Base-by-base conservation (phyloP, 2,113 vertebrate genomes). In the Mus spicilegus region DNA sequence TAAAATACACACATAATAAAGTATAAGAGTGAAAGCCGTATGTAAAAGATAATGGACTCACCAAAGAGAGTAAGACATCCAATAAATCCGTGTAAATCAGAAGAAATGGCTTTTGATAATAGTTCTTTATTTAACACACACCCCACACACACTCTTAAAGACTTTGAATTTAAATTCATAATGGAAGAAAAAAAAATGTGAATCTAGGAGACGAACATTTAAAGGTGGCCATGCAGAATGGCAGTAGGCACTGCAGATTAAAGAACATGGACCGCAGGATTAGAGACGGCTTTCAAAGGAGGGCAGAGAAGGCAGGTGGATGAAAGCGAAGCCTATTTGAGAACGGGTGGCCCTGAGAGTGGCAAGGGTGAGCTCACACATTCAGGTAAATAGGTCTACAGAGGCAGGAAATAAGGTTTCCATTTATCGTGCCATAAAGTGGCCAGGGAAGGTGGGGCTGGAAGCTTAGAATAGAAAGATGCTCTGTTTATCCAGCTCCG, bases 161-260 rank as follows among this genome's bases (percentile, higher is more conserved):
- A 84, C 36, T 70, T 28, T 94, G 89, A 95, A 95, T 93, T 96
- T 96, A 88, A 96, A 89, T 67, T 85, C n/a, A 87, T 49, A 97
- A 87, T 82, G 90, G 42, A 90, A 96, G 81, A 76, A 93, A 33
- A 92, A 49, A 82, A 97, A 94, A 42, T 56, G 17, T 28, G 24
- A 96, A 88, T 49, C 90, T 86, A 97, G 97, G 42, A 98, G 98
- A 75, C 94, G 96, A 82, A 65, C 13, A 61, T 75, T 93, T 58
- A 90, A 95, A 97, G 98, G 98, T 17, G 96, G 95, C 42, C 98
- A 98, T 67, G 97, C 98, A 95, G 89, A 95, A 77, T 97, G 98
- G 58, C 89, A 97, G 97, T 80, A 96, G 8, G 98, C 96, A 42
- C 36, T 80, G 97, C 67, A 81, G 98, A 98, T 94, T 98, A 91